phyloP scores from a whole-genome alignment of 2,888 invertebrate genomes.

The Tuta absoluta region DNA sequence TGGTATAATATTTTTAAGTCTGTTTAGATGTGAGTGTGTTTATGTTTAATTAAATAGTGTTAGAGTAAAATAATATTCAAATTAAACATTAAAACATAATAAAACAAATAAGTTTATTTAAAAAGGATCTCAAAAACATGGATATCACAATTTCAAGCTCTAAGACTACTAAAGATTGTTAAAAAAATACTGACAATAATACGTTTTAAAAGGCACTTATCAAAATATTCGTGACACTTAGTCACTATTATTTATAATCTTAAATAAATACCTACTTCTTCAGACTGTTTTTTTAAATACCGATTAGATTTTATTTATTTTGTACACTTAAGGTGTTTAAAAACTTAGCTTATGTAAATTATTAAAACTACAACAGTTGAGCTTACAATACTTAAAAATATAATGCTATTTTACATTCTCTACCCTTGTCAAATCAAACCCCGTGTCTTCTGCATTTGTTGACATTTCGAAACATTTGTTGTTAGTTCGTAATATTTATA shows the following conservation, averaged over 20 bases:
- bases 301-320: neutral
- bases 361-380: neutral
- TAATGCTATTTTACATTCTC: conserved; percentile 2
- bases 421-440: no score
- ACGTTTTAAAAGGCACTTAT: neutral
- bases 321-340: neutral
- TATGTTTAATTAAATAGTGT: no score
- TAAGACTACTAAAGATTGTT: neutral
- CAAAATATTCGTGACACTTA: no score
- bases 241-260: no score
- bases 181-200: neutral
- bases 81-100: neutral
- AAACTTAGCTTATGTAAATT: neutral
- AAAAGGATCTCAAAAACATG: neutral
- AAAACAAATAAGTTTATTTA: neutral
- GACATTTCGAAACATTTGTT: no score
- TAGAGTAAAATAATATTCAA: neutral
- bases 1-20: no score
- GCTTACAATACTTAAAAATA: neutral
- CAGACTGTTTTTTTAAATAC: neutral
- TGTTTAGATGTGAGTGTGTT: no score
- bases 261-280: neutral
- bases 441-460: no score
- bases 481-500: no score
- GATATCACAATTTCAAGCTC: conserved; percentile 3